A percentile compares a stretch with the other conserved stretches of the same genome.
These are phyloP conservation scores for Lasiurus borealis DNA, from an alignment of 2,113 vertebrate species.

Conservation along the genomic window DNA sequence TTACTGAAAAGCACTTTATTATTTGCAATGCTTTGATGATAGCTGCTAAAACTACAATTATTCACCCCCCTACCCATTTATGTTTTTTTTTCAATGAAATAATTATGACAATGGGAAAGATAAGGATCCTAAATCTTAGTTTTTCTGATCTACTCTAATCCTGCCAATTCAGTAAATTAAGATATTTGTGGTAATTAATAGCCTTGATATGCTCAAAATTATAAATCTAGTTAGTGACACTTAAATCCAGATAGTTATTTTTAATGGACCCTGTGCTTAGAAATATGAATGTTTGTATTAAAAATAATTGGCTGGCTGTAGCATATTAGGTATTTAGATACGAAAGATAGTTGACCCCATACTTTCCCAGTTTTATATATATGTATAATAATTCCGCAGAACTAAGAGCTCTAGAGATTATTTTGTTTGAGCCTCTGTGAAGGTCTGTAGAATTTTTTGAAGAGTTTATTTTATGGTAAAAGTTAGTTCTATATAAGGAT, in stretches of 20 bases:
- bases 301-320: background rate
- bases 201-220: background rate
- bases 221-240: background rate
- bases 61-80: background rate
- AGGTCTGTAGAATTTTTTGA: background rate
- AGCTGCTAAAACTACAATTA: background rate
- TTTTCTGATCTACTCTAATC: constrained; percentile 3
- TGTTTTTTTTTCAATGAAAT: background rate
- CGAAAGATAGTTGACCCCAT: background rate
- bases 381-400: background rate
- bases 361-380: background rate
- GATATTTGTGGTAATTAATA: background rate
- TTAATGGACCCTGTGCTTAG: background rate
- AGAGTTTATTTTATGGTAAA: background rate
- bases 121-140: background rate
- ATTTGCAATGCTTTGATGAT: background rate
- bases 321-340: background rate
- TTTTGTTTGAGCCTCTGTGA: background rate
- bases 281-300: constrained; percentile 1
- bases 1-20: background rate
- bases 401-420: background rate
- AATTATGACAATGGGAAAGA: background rate
- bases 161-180: constrained; percentile 3
- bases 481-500: no score
- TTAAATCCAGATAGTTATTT: background rate